Base-by-base conservation (phyloP, 1,140 invertebrate species). In the Oryzaephilus surinamensis region DNA sequence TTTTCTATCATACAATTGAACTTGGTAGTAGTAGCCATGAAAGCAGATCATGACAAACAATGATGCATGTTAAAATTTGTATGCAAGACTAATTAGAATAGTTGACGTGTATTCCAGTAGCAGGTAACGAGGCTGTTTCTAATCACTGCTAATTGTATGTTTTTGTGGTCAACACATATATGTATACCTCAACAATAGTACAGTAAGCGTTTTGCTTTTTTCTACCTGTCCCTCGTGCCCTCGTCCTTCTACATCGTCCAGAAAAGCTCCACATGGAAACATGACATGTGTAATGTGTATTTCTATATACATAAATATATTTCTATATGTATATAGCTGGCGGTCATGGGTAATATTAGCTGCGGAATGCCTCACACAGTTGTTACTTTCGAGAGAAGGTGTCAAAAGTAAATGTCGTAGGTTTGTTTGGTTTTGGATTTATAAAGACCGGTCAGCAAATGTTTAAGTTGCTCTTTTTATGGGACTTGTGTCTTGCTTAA, bases 91-190 rank as follows among this genome's bases (percentile, higher is more conserved):
- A 53, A 57, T 57, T 57, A 57, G 52, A 55, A 43, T 45, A 41
- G 39, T 50, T 50, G 43, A 49, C 43, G 52, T 37, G 55, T 57
- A 57, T 55, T 57, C 54, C 55, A 49, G 54, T 57, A 54, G 54
- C 51, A 33, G 43, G 47, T 52, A 54, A 57, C 50, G 43, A 52
- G 53, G 46, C 41, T 48, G 49, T 43, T 48, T 53, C 52, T 57
- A 57, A 57, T 57, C 52, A 50, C 52, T 49, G 52, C 55, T 57
- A 57, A 57, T 57, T 57, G 51, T 46, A 46, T 45, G 33, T 32
- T 37, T n/a, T 38, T 38, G 36, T 38, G 27, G 45, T 52, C 46
- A n/a, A n/a, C n/a, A n/a, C n/a, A n/a, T n/a, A n/a, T n/a, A n/a
- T n/a, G n/a, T n/a, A n/a, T n/a, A n/a, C n/a, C n/a, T n/a, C n/a